Conservation (phyloP, 2,797 vertebrate genomes). For the Galagoides demidoff region DNA sequence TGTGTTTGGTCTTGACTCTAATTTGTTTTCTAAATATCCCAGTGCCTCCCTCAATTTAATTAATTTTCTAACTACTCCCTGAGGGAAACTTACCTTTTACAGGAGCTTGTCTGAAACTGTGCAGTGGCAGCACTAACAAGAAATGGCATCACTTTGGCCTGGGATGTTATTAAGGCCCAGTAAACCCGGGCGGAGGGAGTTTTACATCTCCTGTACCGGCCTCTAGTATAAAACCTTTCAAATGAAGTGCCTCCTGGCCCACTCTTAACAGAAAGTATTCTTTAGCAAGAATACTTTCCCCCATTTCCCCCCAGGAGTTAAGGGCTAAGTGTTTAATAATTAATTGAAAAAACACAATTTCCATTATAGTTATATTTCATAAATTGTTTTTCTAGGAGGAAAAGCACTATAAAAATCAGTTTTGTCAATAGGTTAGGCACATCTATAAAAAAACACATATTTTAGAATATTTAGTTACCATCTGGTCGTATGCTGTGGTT, state of each 20-base stretch:
- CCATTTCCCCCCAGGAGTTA: not conserved
- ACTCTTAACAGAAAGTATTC: not conserved
- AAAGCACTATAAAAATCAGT: not conserved
- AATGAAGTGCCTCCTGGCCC: not conserved
- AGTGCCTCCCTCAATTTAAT: conserved; percentile 63
- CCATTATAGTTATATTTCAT: conserved; percentile 37
- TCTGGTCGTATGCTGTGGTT: conserved; percentile 26
- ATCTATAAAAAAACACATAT: not conserved
- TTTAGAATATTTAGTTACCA: not conserved
- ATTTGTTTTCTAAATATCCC: conserved; percentile 68
- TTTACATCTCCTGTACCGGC: not conserved
- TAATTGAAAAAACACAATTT: not conserved
- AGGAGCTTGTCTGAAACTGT: conserved; percentile 28
- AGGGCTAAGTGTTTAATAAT: not conserved
- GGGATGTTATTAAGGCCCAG: conserved; percentile 25
- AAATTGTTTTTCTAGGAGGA: conserved; percentile 43
- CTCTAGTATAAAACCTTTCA: conserved; percentile 13
- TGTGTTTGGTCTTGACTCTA: conserved; percentile 50
- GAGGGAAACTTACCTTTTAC: conserved; percentile 58
- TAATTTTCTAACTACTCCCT: conserved; percentile 58
- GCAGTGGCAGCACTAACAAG: conserved; percentile 31
- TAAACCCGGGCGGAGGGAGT: not conserved
- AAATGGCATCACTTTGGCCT: not conserved
- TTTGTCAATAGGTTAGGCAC: not conserved
- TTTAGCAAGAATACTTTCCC: too few species aligned